A percentile compares a stretch with the other conserved stretches of the same genome.
Evolutionary conservation across 2,113 vertebrate species (phyloP).

Genomic region (Rhea americana): DNA sequence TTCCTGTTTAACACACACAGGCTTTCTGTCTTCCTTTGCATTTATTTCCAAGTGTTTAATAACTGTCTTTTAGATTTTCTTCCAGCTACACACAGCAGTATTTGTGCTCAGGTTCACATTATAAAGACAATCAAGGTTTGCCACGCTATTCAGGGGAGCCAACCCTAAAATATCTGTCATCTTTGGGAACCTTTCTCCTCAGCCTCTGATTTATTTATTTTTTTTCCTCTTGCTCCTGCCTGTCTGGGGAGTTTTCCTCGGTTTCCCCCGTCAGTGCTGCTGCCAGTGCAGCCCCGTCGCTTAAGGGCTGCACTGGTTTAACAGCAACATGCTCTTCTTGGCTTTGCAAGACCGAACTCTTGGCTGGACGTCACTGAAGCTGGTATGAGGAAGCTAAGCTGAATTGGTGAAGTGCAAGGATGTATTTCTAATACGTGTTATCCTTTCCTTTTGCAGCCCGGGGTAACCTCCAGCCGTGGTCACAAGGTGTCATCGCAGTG

Average conservation of each 20-base stretch:
- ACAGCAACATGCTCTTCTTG: rapidly evolving
- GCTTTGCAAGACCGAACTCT: not conserved
- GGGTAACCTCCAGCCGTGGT: constrained; percentile 48
- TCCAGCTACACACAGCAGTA: not conserved
- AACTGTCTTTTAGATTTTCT: not conserved
- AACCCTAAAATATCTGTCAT: not conserved
- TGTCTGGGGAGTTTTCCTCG: not conserved
- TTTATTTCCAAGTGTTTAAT: not conserved
- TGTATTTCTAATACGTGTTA: not conserved
- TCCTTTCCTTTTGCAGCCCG: constrained; percentile 19
- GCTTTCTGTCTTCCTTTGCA: not conserved
- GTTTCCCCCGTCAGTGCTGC: not conserved
- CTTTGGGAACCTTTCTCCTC: not conserved
- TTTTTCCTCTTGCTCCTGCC: not conserved
- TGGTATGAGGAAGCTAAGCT: not conserved
- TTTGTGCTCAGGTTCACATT: not conserved
- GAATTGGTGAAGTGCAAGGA: not conserved
- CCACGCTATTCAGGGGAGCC: not conserved
- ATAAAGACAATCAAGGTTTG: not conserved
- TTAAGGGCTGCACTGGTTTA: not conserved
- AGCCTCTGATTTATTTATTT: not conserved
- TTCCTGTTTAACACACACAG: not conserved
- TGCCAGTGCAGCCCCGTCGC: not conserved
- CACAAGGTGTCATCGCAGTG: constrained; percentile 52
- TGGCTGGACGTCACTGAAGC: not conserved